These are phyloP conservation scores for Drosophila rellima DNA, from an alignment of 2,888 invertebrate genomes.

Conservation along the genomic window DNA sequence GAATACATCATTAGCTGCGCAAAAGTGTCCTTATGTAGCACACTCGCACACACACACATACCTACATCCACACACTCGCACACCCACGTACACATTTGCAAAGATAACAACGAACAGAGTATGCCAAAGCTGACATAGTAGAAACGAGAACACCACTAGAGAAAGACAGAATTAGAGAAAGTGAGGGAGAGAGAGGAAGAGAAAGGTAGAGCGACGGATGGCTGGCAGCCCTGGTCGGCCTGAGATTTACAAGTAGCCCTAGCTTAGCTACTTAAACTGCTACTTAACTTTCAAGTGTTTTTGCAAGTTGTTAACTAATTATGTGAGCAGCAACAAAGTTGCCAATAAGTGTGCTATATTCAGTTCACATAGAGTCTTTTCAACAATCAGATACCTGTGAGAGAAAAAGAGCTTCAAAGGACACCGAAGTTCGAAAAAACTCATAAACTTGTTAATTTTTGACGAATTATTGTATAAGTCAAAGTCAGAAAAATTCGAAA, in stretches of 20 bases:
- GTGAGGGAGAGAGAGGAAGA: neutral
- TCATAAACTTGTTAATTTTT: too few species aligned
- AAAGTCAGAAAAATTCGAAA: too few species aligned
- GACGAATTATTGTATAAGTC: too few species aligned
- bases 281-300: slow-evolving; percentile 66
- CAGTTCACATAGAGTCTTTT: slow-evolving; percentile 11
- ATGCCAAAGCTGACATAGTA: slow-evolving; percentile 60
- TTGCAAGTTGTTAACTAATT: slow-evolving; percentile 73
- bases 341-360: slow-evolving; percentile 23
- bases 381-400: neutral
- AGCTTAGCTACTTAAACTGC: slow-evolving; percentile 61
- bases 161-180: neutral
- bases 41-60: slow-evolving; percentile 18
- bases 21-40: slow-evolving; percentile 62
- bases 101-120: slow-evolving; percentile 34
- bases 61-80: slow-evolving; percentile 6
- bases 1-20: slow-evolving; percentile 80
- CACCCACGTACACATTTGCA: neutral
- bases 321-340: slow-evolving; percentile 43
- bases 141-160: slow-evolving; percentile 21
- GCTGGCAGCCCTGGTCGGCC: slow-evolving; percentile 4
- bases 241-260: slow-evolving; percentile 18
- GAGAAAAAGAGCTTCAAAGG: neutral
- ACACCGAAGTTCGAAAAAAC: too few species aligned
- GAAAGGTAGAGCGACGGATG: neutral